Conservation (phyloP, 2,113 vertebrate genomes). For the Scytalopus superciliaris region DNA sequence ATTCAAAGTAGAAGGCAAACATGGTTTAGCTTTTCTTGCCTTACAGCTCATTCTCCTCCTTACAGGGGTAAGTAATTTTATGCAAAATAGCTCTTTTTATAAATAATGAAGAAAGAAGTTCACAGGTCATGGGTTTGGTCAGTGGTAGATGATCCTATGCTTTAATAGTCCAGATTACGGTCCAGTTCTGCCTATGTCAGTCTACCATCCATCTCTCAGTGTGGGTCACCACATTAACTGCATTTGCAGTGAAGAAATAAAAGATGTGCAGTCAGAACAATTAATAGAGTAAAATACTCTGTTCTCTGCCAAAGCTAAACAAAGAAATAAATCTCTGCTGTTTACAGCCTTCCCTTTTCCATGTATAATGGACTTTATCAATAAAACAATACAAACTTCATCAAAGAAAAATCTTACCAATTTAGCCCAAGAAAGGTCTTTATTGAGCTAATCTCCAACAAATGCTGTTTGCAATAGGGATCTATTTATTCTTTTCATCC, state of each 20-base stretch:
- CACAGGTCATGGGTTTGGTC: not conserved
- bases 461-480: slow-evolving; percentile 47
- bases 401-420: slow-evolving; percentile 50
- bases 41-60: not conserved
- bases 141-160: not conserved
- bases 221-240: not conserved
- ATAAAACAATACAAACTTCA: slow-evolving; percentile 68
- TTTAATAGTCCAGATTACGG: not conserved
- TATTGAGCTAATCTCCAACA: slow-evolving; percentile 50
- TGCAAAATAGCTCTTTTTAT: slow-evolving; percentile 34
- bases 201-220: not conserved
- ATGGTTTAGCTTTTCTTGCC: not conserved
- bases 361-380: slow-evolving; percentile 57
- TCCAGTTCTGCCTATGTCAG: not conserved
- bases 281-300: slow-evolving; percentile 49
- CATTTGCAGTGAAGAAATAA: slow-evolving; percentile 51
- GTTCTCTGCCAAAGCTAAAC: slow-evolving; percentile 44
- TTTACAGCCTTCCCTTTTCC: slow-evolving; percentile 31
- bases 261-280: slow-evolving; percentile 24
- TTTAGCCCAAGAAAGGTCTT: slow-evolving; percentile 51
- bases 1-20: not conserved
- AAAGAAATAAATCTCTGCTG: slow-evolving; percentile 59
- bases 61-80: not conserved
- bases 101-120: not conserved
- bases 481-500: slow-evolving; percentile 37